A percentile compares a stretch with the other conserved stretches of the same genome.
Conservation (phyloP, 1,140 invertebrate genomes). For the Medauroidea extradentata region DNA sequence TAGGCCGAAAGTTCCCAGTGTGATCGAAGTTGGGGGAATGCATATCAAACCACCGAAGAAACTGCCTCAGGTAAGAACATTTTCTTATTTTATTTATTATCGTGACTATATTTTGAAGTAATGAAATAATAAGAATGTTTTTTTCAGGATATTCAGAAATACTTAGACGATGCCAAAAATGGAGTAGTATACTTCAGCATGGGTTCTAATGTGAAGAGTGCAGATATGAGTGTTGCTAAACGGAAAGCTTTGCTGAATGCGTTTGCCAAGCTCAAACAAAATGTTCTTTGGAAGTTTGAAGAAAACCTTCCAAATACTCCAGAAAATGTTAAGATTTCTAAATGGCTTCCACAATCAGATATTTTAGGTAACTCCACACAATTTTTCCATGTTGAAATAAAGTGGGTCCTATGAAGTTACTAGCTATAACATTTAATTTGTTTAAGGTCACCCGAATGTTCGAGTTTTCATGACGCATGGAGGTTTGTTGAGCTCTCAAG, state of each 20-base stretch:
- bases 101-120: no score
- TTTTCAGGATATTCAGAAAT: slow-evolving; percentile 58
- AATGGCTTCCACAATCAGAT: slow-evolving; percentile 38
- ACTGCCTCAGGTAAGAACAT: slow-evolving; percentile 35
- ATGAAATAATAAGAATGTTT: no score
- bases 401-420: no score
- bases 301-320: slow-evolving; percentile 24
- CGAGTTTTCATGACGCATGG: no score
- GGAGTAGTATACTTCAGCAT: slow-evolving; percentile 69
- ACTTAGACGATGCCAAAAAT: slow-evolving; percentile 59
- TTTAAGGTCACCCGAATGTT: no score
- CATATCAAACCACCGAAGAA: slow-evolving; percentile 44
- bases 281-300: slow-evolving; percentile 51
- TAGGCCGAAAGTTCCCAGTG: slow-evolving; percentile 46
- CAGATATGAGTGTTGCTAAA: slow-evolving; percentile 32
- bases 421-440: no score
- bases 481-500: no score
- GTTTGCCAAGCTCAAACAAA: slow-evolving; percentile 46
- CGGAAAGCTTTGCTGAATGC: slow-evolving; percentile 39
- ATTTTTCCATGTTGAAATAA: no score
- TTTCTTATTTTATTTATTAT: no score
- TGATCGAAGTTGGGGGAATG: slow-evolving; percentile 55
- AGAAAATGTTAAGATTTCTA: slow-evolving; percentile 24
- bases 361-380: slow-evolving; percentile 37
- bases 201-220: slow-evolving; percentile 45